These are phyloP conservation scores for Lordiphosa stackelbergi DNA, from an alignment of 1,140 invertebrate genomes.

Conservation along the genomic window DNA sequence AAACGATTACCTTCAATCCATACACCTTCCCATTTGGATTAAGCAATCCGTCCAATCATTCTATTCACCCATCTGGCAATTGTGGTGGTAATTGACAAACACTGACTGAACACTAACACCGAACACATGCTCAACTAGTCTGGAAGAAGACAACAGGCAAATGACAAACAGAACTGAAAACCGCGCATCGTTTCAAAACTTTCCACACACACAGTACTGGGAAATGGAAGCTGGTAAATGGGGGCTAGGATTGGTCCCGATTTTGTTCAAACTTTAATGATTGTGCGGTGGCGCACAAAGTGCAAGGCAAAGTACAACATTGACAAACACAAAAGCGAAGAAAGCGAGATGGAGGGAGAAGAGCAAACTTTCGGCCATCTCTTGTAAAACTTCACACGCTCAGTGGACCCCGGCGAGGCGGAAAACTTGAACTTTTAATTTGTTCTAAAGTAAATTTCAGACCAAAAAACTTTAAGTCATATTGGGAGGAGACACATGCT, in stretches of 20 bases:
- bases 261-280: constrained; percentile 65
- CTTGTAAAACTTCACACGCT: constrained; percentile 65
- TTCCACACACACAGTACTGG: constrained; percentile 9
- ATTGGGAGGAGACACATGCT: constrained; percentile 48
- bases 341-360: background rate
- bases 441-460: constrained; percentile 64
- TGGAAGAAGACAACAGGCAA: constrained; percentile 1
- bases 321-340: constrained; percentile 13
- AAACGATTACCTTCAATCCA: no score
- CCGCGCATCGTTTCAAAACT: constrained; percentile 35
- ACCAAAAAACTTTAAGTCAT: constrained; percentile 48
- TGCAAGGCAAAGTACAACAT: constrained; percentile 66
- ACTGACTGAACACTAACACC: constrained; percentile 20
- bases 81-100: constrained; percentile 41
- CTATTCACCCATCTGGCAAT: constrained; percentile 20
- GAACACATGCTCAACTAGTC: constrained; percentile 22
- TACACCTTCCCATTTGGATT: background rate
- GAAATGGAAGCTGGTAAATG: constrained; percentile 7
- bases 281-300: constrained; percentile 63
- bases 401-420: constrained; percentile 35
- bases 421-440: constrained; percentile 66
- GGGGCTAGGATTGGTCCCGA: constrained; percentile 20
- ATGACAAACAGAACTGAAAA: constrained; percentile 50
- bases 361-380: constrained; percentile 49
- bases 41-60: background rate